Evolutionary conservation across 2,888 invertebrate genomes (phyloP), one percentile per base, ranked within the genome.

Genomic region (Drosophila dives): DNA sequence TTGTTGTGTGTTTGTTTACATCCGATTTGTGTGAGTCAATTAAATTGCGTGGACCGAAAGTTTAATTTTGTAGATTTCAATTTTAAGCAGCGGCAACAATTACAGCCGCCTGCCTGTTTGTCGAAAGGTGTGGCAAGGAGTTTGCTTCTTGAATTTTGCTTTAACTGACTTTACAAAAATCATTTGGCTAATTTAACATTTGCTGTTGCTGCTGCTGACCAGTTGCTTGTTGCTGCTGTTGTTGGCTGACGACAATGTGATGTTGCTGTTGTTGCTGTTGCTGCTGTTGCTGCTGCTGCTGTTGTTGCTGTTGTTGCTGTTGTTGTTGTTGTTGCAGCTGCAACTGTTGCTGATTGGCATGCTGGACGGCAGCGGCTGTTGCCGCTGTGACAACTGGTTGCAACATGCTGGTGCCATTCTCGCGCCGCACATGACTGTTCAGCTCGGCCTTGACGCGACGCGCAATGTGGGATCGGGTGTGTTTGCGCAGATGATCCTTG

Each of bases 401-500:
- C 76, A 92, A 50, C 91, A 92, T 92, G 68, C 92, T 92, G 7
- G 91, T 92, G 7, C 92, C 92, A 29, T 92, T 91, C 78, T 93
- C 91, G 54, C 92, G 91, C 48, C 93, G 89, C 79, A 93, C 92
- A 75, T 93, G 93, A 72, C 93, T 91, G 56, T 91, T 93, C 34
- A 93, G 75, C 67, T 93, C 97, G 2, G 97, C 97, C 92, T 97
- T 97, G 38, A 97, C 97, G 45, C 97, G 95, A 40, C 97, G 94
- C 32, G 97, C 97, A 90, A 97, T 97, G 92, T 97, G 97, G 61
- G 97, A 97, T 59, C 97, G 94, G 10, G 96, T 96, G 92, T 97
- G 97, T 91, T 97, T 97, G 80, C 97, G 95, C 51, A 97, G 94
- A 93, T 97, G 97, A 93, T 97, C 97, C 91, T 97, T 97, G 75